A percentile compares a stretch with the other conserved stretches of the same genome.
Conservation (phyloP, 2,888 invertebrate genomes). For the Pseudolycoriella hygida region DNA sequence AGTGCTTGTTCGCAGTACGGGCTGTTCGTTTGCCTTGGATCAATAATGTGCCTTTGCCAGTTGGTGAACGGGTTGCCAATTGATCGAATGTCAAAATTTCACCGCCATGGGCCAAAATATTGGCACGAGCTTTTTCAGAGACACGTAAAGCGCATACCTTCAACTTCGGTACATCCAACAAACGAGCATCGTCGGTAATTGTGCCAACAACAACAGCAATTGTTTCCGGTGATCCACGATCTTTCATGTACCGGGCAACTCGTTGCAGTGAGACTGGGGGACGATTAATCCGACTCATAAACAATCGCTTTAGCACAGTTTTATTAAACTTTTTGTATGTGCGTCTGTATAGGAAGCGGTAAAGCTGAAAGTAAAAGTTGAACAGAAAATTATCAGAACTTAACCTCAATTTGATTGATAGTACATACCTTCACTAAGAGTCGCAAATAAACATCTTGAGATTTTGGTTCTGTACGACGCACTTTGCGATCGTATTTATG, state of each 20-base stretch:
- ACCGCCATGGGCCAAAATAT: constrained; percentile 92
- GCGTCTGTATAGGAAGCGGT: constrained; percentile 91
- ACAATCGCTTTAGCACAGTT: constrained; percentile 82
- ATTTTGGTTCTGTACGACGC: constrained; percentile 90
- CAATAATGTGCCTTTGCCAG: constrained; percentile 84
- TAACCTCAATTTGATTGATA: neutral
- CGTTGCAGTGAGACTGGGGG: constrained; percentile 88
- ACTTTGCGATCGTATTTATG: constrained; percentile 99
- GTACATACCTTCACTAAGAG: constrained; percentile 83
- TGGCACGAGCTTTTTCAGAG: constrained; percentile 85
- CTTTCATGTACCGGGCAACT: constrained; percentile 71
- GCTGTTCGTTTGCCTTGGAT: constrained; percentile 90
- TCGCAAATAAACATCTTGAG: constrained; percentile 94
- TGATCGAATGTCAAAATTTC: constrained; percentile 96
- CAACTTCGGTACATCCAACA: constrained; percentile 81
- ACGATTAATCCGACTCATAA: constrained; percentile 92
- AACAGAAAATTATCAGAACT: too few relatives aligned
- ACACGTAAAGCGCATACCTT: constrained; percentile 87
- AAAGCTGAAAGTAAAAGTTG: constrained; percentile 58
- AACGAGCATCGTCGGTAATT: constrained; percentile 85
- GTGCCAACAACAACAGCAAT: constrained; percentile 90
- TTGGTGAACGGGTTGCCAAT: constrained; percentile 82
- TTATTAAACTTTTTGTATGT: constrained; percentile 93
- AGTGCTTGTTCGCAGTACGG: constrained; percentile 90
- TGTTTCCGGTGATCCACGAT: constrained; percentile 63